These are phyloP conservation scores for Oceanites oceanicus DNA, from an alignment of 2,113 vertebrate species.

Conservation along the genomic window DNA sequence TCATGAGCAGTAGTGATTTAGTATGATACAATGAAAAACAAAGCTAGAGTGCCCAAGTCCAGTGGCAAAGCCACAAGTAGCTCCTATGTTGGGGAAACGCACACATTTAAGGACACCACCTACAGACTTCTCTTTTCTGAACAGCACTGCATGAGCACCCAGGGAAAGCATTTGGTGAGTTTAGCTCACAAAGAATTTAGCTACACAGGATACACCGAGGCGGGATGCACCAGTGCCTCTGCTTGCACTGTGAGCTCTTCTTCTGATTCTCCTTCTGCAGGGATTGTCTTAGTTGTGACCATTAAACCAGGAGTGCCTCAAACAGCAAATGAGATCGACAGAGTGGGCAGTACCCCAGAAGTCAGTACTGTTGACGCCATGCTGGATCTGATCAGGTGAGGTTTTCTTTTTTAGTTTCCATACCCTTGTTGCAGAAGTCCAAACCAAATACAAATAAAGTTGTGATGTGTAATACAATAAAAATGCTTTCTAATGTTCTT, in stretches of 20 bases:
- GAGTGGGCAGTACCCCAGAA: constrained; percentile 86
- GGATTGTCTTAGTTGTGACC: constrained; percentile 90
- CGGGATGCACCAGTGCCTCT: not conserved
- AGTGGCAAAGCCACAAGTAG: not conserved
- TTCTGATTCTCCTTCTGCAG: constrained; percentile 65
- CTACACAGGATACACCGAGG: not conserved
- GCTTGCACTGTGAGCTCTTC: not conserved
- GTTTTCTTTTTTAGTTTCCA: not conserved
- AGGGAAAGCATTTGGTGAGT: not conserved
- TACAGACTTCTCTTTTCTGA: not conserved
- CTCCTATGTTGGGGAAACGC: not conserved
- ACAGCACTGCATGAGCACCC: not conserved
- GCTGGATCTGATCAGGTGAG: constrained; percentile 93
- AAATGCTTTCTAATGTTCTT: not conserved
- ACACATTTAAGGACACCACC: not conserved
- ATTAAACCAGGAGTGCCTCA: constrained; percentile 94
- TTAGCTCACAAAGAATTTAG: not conserved
- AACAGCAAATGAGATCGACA: constrained; percentile 82
- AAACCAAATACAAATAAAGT: not conserved
- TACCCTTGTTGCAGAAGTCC: not conserved
- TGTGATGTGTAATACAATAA: not conserved
- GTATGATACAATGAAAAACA: not conserved
- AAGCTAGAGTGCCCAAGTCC: not conserved
- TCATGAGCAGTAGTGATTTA: not conserved
- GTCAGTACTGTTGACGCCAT: constrained; percentile 92